Percentiles rank a stretch among this genome's conserved stretches.
Evolutionary conservation across 2,888 invertebrate genomes (phyloP).

Genomic region (Orchesella flavescens): DNA sequence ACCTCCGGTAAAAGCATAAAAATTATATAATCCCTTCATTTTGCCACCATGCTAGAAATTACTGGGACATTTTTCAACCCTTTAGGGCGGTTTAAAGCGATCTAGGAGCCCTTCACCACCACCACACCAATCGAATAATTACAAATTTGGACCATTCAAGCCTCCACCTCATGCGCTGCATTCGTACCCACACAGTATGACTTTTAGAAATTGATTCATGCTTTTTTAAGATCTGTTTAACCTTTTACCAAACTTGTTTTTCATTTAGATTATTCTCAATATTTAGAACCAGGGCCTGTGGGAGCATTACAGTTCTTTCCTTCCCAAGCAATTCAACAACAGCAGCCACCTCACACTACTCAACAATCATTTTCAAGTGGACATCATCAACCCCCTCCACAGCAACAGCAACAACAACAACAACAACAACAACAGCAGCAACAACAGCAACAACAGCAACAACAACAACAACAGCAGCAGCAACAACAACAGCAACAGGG

Average conservation of each 20-base stretch:
- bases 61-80: neutral
- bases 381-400: conserved; percentile 21
- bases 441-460: conserved; percentile 9
- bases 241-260: conserved; percentile 3
- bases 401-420: conserved; percentile 9
- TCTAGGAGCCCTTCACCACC: conserved; percentile 80
- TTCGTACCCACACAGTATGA: conserved; percentile 77
- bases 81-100: conserved; percentile 76
- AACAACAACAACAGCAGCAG: too few relatives aligned
- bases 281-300: conserved; percentile 49
- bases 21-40: neutral
- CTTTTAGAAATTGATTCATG: neutral
- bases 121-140: conserved; percentile 76
- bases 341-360: conserved; percentile 38
- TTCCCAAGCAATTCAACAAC: conserved; percentile 51
- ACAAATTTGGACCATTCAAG: conserved; percentile 76
- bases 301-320: conserved; percentile 64
- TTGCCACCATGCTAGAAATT: neutral
- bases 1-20: conserved; percentile 73
- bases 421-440: too few relatives aligned
- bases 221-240: neutral
- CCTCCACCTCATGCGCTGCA: conserved; percentile 77
- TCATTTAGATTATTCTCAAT: conserved; percentile 16
- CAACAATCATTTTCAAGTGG: conserved; percentile 21
- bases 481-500: conserved; percentile 28